Conservation (phyloP, 2,113 vertebrate species). For the Scatophagus argus region DNA sequence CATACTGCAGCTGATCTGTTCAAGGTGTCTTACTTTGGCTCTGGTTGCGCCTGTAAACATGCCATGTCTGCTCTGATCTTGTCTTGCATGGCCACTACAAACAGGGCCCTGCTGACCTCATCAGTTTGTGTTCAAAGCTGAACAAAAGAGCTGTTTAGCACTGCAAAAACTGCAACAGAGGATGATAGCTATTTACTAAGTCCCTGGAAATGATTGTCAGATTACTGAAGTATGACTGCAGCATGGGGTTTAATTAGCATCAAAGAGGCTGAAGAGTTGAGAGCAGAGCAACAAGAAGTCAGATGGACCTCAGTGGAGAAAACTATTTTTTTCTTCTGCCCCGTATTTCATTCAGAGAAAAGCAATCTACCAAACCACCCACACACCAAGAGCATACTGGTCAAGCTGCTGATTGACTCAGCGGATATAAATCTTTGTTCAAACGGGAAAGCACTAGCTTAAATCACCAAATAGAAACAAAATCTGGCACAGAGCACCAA, state of each 20-base stretch:
- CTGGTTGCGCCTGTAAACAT: slow-evolving; percentile 50
- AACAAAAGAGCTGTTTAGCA: slow-evolving; percentile 69
- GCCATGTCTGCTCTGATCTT: slow-evolving; percentile 23
- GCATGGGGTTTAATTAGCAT: not conserved
- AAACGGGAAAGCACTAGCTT: slow-evolving; percentile 47
- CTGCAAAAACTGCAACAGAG: slow-evolving; percentile 55
- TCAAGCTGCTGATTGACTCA: slow-evolving; percentile 36
- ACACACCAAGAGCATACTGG: slow-evolving; percentile 23
- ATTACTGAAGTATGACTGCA: slow-evolving; percentile 31
- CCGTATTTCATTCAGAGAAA: slow-evolving; percentile 23
- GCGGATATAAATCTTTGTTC: slow-evolving; percentile 30
- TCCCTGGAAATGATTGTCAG: slow-evolving; percentile 43
- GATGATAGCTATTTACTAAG: slow-evolving; percentile 12
- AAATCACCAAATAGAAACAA: slow-evolving; percentile 49
- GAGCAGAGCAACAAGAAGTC: slow-evolving; percentile 1
- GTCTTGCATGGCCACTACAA: slow-evolving; percentile 49
- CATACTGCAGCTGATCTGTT: slow-evolving; percentile 8
- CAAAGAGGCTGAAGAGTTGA: not conserved
- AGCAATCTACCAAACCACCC: slow-evolving; percentile 20
- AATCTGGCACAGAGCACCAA: slow-evolving; percentile 55
- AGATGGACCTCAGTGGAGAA: slow-evolving; percentile 8
- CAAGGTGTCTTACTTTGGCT: slow-evolving; percentile 17
- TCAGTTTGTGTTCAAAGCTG: slow-evolving; percentile 47
- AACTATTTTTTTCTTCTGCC: not conserved
- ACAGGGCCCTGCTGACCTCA: slow-evolving; percentile 65